Evolutionary conservation across 2,888 invertebrate species (phyloP).

Genomic region (Oscheius sp.): DNA sequence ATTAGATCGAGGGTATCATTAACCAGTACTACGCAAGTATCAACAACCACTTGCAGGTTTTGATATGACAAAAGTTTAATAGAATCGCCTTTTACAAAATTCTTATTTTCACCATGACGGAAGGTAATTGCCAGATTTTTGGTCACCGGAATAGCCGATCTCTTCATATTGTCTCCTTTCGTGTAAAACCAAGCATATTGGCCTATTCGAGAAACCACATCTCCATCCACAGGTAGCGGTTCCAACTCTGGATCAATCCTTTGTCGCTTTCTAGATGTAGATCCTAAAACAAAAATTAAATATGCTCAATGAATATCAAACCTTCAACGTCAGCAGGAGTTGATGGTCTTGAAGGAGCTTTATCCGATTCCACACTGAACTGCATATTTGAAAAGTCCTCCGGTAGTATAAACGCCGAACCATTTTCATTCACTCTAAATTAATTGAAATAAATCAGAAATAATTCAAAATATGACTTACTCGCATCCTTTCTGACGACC

Average conservation of each 20-base stretch:
- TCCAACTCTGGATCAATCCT: constrained; percentile 28
- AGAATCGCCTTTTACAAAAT: constrained; percentile 31
- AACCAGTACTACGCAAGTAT: constrained; percentile 31
- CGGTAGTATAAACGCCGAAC: background rate
- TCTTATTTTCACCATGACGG: constrained; percentile 36
- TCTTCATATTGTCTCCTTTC: constrained; percentile 35
- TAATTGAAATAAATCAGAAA: background rate
- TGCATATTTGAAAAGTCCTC: background rate
- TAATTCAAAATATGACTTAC: background rate
- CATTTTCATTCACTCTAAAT: background rate
- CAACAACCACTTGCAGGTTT: constrained; percentile 35
- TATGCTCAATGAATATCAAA: constrained; percentile 32
- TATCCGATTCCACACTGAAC: background rate
- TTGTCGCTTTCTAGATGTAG: constrained; percentile 35
- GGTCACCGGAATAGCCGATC: constrained; percentile 36
- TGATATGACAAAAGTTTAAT: constrained; percentile 34
- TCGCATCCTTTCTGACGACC: background rate
- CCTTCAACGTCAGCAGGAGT: constrained; percentile 35
- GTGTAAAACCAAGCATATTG: constrained; percentile 37
- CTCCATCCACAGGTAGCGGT: constrained; percentile 32
- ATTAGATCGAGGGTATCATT: constrained; percentile 7
- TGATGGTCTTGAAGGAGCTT: constrained; percentile 21
- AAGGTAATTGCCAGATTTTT: constrained; percentile 33
- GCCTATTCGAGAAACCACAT: constrained; percentile 32
- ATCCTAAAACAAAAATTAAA: constrained; percentile 33